Conservation (phyloP, 1,140 invertebrate genomes). For the Parasteatoda tepidariorum region DNA sequence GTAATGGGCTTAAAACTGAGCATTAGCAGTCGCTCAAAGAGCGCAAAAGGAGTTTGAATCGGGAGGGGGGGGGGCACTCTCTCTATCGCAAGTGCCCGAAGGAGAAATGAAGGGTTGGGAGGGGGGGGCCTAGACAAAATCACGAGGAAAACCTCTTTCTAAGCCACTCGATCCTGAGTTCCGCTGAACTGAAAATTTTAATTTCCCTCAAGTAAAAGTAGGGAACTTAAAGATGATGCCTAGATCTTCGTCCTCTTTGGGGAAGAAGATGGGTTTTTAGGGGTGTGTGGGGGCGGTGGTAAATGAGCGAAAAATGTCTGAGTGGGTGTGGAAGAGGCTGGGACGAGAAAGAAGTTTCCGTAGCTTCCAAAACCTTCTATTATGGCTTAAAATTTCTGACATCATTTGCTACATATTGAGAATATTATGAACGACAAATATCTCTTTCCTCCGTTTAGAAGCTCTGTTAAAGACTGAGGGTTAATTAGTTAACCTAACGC, state of each 20-base stretch:
- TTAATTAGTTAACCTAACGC: too few relatives aligned
- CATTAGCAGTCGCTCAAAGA: constrained; percentile 58
- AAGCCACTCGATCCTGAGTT: constrained; percentile 36
- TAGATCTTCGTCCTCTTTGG: background rate
- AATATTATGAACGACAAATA: too few relatives aligned
- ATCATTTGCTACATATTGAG: too few relatives aligned
- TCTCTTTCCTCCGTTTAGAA: too few relatives aligned
- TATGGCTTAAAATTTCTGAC: constrained; percentile 29
- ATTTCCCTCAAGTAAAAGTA: constrained; percentile 55
- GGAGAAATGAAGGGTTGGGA: background rate
- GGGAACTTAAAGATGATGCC: constrained; percentile 54
- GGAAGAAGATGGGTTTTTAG: too few relatives aligned
- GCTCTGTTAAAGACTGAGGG: too few relatives aligned
- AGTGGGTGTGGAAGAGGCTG: background rate
- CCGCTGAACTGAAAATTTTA: constrained; percentile 55
- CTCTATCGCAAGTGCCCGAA: too few relatives aligned
- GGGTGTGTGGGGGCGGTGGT: background rate
- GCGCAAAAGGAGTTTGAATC: constrained; percentile 43
- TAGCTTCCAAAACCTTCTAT: constrained; percentile 22
- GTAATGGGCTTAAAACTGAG: constrained; percentile 62
- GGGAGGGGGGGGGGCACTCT: background rate
- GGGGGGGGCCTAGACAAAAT: background rate
- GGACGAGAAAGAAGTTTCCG: background rate
- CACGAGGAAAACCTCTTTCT: constrained; percentile 24
- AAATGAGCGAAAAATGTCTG: background rate